A percentile compares a stretch with the other conserved stretches of the same genome.
phyloP scores from a whole-genome alignment of 2,888 invertebrate genomes.

The Smittia sp. region DNA sequence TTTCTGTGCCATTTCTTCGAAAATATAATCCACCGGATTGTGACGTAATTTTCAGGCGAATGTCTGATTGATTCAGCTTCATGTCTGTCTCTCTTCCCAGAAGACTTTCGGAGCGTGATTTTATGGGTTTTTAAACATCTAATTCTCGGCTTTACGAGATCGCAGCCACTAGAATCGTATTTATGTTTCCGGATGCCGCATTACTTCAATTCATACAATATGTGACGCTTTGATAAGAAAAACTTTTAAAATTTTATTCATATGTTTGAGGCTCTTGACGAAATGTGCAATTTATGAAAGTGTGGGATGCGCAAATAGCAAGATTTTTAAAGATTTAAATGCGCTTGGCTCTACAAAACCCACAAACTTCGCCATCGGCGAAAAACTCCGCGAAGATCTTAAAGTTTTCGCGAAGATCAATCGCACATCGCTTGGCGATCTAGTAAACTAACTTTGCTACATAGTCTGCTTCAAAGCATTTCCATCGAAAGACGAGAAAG shows the following conservation, averaged over 20 bases:
- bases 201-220: conserved; percentile 10
- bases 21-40: not conserved
- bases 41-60: not conserved
- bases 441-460: not conserved
- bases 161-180: not conserved
- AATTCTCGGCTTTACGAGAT: not conserved
- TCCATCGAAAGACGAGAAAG: not conserved
- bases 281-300: not conserved
- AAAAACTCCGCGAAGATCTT: not conserved
- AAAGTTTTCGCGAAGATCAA: conserved; percentile 11
- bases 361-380: not conserved
- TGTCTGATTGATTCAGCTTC: too few relatives aligned
- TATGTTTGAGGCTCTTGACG: not conserved
- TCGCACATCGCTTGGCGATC: not conserved
- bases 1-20: conserved; percentile 22
- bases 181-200: conserved; percentile 6
- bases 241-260: not conserved
- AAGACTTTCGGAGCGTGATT: too few relatives aligned
- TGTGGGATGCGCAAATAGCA: not conserved
- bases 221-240: conserved; percentile 8
- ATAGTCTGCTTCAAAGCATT: not conserved
- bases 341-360: too few relatives aligned
- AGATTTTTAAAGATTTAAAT: too few relatives aligned
- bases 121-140: too few relatives aligned
- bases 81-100: too few relatives aligned